Evolutionary conservation across 2,797 vertebrate genomes (phyloP).

Genomic region (Strix occidentalis): DNA sequence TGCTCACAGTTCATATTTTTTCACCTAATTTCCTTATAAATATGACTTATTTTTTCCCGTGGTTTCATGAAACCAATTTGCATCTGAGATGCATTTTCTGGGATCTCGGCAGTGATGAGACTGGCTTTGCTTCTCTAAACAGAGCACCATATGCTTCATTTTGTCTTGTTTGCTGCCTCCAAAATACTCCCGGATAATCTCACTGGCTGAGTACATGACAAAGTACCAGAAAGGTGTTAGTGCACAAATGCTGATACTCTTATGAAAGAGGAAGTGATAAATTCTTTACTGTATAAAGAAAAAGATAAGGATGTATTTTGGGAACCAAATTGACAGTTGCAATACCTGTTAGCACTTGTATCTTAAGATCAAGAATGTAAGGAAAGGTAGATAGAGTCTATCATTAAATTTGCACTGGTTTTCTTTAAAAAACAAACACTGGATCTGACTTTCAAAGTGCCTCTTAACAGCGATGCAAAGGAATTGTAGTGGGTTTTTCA

Average conservation of each 20-base stretch:
- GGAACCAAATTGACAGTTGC: neutral
- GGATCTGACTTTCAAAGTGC: neutral
- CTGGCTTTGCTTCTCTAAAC: constrained; percentile 1
- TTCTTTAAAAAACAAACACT: neutral
- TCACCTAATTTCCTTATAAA: neutral
- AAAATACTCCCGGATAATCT: neutral
- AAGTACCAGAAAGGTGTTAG: neutral
- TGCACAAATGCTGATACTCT: neutral
- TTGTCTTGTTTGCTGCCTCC: constrained; percentile 11
- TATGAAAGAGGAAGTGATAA: neutral
- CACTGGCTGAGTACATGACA: neutral
- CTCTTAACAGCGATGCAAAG: neutral
- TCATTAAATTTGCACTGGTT: constrained; percentile 3
- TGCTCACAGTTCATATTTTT: neutral
- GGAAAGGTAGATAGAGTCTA: neutral
- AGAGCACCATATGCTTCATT: constrained; percentile 5
- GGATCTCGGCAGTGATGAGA: neutral
- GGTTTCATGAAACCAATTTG: neutral
- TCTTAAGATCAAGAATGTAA: neutral
- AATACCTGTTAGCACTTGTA: neutral
- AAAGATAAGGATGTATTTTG: constrained; percentile 3
- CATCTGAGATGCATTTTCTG: constrained; percentile 3
- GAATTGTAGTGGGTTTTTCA: neutral
- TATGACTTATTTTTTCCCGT: neutral
- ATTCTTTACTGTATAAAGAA: neutral